These are phyloP conservation scores for Styela plicata DNA, from an alignment of 23 tunicate species.

Conservation along the genomic window DNA sequence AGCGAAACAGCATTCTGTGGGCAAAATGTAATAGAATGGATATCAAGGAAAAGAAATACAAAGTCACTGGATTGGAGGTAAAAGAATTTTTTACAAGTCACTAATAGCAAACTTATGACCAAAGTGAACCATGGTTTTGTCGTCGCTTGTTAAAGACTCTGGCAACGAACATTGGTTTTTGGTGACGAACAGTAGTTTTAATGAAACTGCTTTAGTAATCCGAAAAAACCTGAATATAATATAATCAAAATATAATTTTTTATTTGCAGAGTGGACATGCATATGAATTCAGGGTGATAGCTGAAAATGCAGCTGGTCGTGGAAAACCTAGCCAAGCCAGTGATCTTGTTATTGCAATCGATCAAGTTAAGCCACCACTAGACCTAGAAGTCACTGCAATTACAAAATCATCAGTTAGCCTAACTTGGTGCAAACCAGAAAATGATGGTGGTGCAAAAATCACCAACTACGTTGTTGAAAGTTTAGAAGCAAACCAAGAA, in stretches of 20 bases:
- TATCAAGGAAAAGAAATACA: conserved; percentile 53
- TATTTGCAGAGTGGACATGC: conserved; percentile 53
- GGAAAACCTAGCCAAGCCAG: conserved; percentile 61
- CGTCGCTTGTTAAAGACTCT: too few species aligned
- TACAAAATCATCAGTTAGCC: conserved; percentile 60
- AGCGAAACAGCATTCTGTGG: conserved; percentile 81
- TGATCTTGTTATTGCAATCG: conserved; percentile 81
- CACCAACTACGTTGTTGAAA: conserved; percentile 86
- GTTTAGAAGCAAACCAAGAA: conserved; percentile 39
- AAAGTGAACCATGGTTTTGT: too few species aligned
- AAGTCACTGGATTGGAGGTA: conserved; percentile 62
- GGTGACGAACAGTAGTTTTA: too few species aligned
- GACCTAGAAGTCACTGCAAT: conserved; percentile 46
- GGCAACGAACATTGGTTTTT: too few species aligned
- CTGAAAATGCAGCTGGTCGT: conserved; percentile 93
- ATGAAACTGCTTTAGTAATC: too few species aligned
- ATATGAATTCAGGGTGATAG: conserved; percentile 79
- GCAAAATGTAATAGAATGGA: conserved; percentile 68
- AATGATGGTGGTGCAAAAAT: conserved; percentile 92
- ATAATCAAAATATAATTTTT: too few species aligned
- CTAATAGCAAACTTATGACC: too few species aligned
- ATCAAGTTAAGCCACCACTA: conserved; percentile 67
- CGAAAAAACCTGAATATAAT: too few species aligned
- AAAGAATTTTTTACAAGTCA: too few species aligned
- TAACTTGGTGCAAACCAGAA: conserved; percentile 83